phyloP scores from a whole-genome alignment of 1,140 invertebrate species.

The Hyles vespertilio region DNA sequence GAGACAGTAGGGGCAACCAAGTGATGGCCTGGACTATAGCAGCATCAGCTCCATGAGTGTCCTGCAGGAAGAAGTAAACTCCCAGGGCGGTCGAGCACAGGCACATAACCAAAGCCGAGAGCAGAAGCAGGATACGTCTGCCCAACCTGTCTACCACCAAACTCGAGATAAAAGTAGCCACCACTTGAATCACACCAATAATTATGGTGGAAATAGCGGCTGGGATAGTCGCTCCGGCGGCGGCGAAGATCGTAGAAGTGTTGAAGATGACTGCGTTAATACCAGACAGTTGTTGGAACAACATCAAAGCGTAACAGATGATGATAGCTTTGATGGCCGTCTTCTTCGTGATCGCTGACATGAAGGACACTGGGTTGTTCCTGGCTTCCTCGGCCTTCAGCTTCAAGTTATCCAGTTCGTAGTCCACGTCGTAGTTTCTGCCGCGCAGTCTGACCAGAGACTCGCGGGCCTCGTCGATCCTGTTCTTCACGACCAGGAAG shows the following conservation, averaged over 20 bases:
- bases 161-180: constrained; percentile 81
- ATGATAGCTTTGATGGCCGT: constrained; percentile 81
- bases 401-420: constrained; percentile 77
- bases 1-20: constrained; percentile 83
- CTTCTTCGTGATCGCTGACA: constrained; percentile 76
- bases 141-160: constrained; percentile 87
- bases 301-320: constrained; percentile 87
- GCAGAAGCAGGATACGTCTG: constrained; percentile 81
- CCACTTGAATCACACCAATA: constrained; percentile 86
- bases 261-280: constrained; percentile 93
- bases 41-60: constrained; percentile 64
- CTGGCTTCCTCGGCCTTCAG: constrained; percentile 77
- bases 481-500: constrained; percentile 77
- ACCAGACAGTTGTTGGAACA: constrained; percentile 90
- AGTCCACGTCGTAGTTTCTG: constrained; percentile 78
- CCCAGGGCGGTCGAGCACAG: constrained; percentile 78
- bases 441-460: constrained; percentile 82
- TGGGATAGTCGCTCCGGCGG: constrained; percentile 77
- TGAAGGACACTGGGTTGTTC: constrained; percentile 73
- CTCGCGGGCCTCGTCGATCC: constrained; percentile 78
- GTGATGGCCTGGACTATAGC: constrained; percentile 74
- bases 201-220: constrained; percentile 80
- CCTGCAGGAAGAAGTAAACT: constrained; percentile 79
- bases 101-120: constrained; percentile 80
- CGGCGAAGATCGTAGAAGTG: constrained; percentile 82